These are phyloP conservation scores for Reinhardtius hippoglossoides DNA, from an alignment of 2,113 vertebrate species.

Conservation along the genomic window DNA sequence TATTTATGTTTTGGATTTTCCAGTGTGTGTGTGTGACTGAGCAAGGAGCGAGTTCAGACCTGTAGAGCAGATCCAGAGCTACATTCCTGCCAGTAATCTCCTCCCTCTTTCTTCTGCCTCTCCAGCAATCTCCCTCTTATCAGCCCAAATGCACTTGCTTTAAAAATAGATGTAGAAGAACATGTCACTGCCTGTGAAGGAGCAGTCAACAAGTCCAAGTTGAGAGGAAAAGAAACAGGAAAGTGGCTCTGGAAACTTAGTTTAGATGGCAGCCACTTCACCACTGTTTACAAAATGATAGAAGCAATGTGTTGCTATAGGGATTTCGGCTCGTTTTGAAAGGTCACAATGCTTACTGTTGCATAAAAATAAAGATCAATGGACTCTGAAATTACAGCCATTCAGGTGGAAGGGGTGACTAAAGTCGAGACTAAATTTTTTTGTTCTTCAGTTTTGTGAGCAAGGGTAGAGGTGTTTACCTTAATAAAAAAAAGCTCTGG, in stretches of 20 bases:
- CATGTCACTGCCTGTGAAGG: conserved; percentile 76
- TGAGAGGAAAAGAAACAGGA: conserved; percentile 36
- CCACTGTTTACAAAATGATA: conserved; percentile 26
- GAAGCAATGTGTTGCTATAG: conserved; percentile 19
- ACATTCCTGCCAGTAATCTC: conserved; percentile 76
- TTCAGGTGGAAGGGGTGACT: conserved; percentile 39
- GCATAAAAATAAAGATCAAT: conserved; percentile 44
- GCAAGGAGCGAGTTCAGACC: conserved; percentile 70
- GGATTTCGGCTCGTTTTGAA: background rate
- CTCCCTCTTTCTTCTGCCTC: conserved; percentile 59
- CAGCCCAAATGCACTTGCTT: conserved; percentile 63
- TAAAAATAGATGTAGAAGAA: conserved; percentile 81
- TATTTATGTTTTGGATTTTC: conserved; percentile 9
- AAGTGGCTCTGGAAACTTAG: conserved; percentile 40
- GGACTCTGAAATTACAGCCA: conserved; percentile 50
- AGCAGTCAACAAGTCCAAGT: conserved; percentile 51
- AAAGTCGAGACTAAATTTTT: conserved; percentile 18
- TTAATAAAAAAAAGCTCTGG: conserved; percentile 21
- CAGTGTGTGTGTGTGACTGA: background rate
- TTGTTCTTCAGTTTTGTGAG: conserved; percentile 10
- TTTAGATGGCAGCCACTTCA: conserved; percentile 16
- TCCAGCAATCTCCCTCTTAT: conserved; percentile 76
- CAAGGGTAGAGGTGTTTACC: conserved; percentile 7
- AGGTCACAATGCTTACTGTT: conserved; percentile 19
- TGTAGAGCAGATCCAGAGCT: conserved; percentile 70